These are phyloP conservation scores for Iphiclides podalirius DNA, from an alignment of 2,888 invertebrate genomes.

Conservation along the genomic window DNA sequence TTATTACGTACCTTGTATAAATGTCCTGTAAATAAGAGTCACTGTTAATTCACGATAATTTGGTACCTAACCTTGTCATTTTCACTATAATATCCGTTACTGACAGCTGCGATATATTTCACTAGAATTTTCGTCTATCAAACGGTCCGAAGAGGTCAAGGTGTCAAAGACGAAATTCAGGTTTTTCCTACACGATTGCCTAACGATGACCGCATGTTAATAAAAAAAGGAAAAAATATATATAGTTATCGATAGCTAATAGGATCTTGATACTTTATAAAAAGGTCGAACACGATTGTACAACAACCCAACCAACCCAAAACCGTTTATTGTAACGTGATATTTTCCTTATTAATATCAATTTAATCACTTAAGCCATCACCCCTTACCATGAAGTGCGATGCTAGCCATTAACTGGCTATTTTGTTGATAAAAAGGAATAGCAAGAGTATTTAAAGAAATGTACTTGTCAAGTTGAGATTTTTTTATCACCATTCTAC, in stretches of 20 bases:
- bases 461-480: too few species aligned
- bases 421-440: too few species aligned
- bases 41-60: constrained; percentile 15
- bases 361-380: too few species aligned
- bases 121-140: constrained; percentile 3
- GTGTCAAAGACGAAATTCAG: constrained; percentile 6
- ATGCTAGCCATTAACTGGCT: too few species aligned
- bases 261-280: neutral
- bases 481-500: too few species aligned
- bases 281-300: too few species aligned
- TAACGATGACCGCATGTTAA: constrained; percentile 6
- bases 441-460: too few species aligned
- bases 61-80: constrained; percentile 2
- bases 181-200: constrained; percentile 8
- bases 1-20: constrained; percentile 8
- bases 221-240: constrained; percentile 3
- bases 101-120: constrained; percentile 15
- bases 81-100: neutral
- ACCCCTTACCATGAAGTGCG: too few species aligned
- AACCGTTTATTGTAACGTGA: too few species aligned
- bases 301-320: too few species aligned
- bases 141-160: constrained; percentile 11
- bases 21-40: neutral
- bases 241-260: neutral
- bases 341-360: too few species aligned